phyloP scores from a whole-genome alignment of 2,888 invertebrate species.

The Junonia oenone region DNA sequence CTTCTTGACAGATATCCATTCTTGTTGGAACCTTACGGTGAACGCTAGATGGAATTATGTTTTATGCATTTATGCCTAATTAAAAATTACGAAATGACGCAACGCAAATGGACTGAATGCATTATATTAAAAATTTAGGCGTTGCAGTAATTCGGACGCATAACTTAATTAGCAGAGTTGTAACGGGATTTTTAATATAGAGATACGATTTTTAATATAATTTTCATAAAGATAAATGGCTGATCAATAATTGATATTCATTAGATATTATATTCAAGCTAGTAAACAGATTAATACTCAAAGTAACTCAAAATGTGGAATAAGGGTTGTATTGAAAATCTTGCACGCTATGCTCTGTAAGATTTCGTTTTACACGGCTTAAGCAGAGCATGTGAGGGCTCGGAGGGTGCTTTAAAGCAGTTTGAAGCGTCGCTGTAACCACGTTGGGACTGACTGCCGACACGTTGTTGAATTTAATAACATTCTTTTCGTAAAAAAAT shows the following conservation, averaged over 20 bases:
- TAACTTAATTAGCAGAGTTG: slow-evolving; percentile 2
- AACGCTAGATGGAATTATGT: neutral
- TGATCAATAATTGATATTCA: no score
- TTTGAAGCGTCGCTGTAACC: neutral
- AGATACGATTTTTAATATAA: no score
- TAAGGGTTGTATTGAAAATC: no score
- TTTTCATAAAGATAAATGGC: no score
- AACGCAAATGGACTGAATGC: neutral
- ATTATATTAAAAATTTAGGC: neutral
- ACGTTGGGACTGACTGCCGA: neutral
- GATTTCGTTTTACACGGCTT: no score
- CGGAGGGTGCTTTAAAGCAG: neutral
- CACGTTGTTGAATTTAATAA: neutral
- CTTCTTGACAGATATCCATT: neutral
- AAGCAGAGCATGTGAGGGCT: neutral
- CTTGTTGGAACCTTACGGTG: neutral
- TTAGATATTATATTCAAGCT: no score
- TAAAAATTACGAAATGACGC: neutral
- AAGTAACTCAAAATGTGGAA: no score
- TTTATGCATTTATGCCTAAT: neutral
- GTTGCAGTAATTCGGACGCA: slow-evolving; percentile 2
- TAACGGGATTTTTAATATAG: no score
- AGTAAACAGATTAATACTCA: no score
- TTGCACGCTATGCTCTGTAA: no score
- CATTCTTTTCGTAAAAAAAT: no score